These are phyloP conservation scores for Protaetia brevitarsis DNA, from an alignment of 1,140 invertebrate species.

Conservation along the genomic window DNA sequence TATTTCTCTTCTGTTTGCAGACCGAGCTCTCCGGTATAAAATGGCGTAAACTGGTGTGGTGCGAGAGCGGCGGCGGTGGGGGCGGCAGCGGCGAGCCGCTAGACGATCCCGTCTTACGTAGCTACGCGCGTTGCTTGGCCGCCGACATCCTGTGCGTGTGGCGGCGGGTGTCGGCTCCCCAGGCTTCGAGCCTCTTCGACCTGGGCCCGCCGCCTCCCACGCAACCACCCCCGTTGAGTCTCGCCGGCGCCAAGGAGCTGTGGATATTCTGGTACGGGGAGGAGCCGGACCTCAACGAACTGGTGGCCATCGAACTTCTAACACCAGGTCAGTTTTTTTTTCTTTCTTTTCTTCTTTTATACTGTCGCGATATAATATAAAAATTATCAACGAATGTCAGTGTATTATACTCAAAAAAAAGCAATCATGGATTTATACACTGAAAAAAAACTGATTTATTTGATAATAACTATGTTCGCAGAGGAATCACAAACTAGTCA, in stretches of 20 bases:
- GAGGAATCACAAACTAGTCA: too few species aligned
- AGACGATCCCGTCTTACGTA: constrained; percentile 89
- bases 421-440: too few species aligned
- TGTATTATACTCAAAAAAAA: too few species aligned
- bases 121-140: constrained; percentile 89
- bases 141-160: constrained; percentile 95
- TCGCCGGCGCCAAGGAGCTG: constrained; percentile 85
- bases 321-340: constrained; percentile 61
- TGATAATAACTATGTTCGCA: too few species aligned
- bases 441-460: too few species aligned
- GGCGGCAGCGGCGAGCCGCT: constrained; percentile 65
- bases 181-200: constrained; percentile 60
- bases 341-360: background rate
- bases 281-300: constrained; percentile 83
- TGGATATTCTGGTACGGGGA: constrained; percentile 99
- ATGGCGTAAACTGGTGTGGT: constrained; percentile 92
- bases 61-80: constrained; percentile 62
- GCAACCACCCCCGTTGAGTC: constrained; percentile 65
- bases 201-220: constrained; percentile 54
- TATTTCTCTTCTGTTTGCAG: constrained; percentile 64
- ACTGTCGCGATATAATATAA: background rate
- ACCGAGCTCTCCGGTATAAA: constrained; percentile 98
- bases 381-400: too few species aligned
- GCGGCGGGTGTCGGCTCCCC: constrained; percentile 73
- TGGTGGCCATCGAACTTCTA: constrained; percentile 76